Percentiles rank a stretch among this genome's conserved stretches.
Conservation (phyloP, 2,888 invertebrate species). For the Sinodicranocentrus sp. region DNA sequence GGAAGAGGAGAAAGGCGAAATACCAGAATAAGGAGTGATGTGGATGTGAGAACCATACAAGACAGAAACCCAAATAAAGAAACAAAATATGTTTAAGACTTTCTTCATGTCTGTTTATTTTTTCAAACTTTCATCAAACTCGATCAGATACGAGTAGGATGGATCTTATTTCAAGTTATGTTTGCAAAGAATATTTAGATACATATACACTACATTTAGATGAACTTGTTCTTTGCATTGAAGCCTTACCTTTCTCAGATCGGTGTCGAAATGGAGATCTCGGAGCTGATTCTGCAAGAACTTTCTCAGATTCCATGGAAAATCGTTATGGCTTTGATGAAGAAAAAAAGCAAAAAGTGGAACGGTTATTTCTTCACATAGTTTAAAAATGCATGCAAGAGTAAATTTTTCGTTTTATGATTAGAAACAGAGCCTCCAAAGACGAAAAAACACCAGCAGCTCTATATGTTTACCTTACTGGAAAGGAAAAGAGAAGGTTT, state of each 20-base stretch:
- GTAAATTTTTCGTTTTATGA: slow-evolving; percentile 27
- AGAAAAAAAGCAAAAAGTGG: slow-evolving; percentile 39
- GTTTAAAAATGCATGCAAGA: slow-evolving; percentile 44
- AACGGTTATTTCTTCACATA: slow-evolving; percentile 39
- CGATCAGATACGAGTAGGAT: neutral
- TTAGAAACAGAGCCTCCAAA: slow-evolving; percentile 12
- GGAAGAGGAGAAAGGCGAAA: neutral
- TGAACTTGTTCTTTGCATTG: slow-evolving; percentile 7
- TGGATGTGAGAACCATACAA: no score
- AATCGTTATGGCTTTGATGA: slow-evolving; percentile 77
- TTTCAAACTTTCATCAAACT: slow-evolving; percentile 9
- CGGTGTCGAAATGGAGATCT: slow-evolving; percentile 76
- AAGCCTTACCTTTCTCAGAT: slow-evolving; percentile 74
- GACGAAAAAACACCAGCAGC: neutral
- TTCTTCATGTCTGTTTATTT: slow-evolving; percentile 34
- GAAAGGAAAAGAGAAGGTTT: slow-evolving; percentile 3
- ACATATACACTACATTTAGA: neutral
- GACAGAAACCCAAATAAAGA: neutral
- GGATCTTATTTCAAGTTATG: no score
- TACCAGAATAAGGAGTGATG: slow-evolving; percentile 19
- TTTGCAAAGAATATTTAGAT: no score
- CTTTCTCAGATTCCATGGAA: slow-evolving; percentile 76
- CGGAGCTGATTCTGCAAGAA: slow-evolving; percentile 76
- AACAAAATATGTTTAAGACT: neutral
- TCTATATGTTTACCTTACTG: neutral